Base-by-base conservation (phyloP, 2,888 invertebrate genomes). In the Lasioglossum zephyrum region DNA sequence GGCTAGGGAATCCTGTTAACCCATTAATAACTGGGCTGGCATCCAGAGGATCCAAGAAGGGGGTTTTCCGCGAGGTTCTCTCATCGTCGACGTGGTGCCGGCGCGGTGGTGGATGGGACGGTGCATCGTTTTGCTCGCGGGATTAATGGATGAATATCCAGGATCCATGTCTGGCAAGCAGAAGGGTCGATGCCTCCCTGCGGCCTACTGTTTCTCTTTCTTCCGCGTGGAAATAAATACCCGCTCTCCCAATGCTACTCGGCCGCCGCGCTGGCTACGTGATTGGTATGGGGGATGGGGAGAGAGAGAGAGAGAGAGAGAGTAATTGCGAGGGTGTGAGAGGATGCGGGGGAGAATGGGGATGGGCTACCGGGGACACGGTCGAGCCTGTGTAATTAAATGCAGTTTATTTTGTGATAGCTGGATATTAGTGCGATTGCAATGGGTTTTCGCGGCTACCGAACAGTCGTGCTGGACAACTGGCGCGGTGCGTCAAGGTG, bases 1-100 rank as follows among this genome's bases (percentile, higher is more conserved):
- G 88, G 91, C 89, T 90, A 90, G 93, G 92, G 93, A 94, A 93
- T 93, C 93, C 93, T 91, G 93, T 93, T 93, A 93, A 93, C 93
- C 93, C 93, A 94, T 94, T 94, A 94, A 94, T 93, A 93, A 93
- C 91, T 90, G 91, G 89, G 89, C 89, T 81, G 85, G 82, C 84
- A 84, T 79, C 82, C 80, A 49, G 77, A 84, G 77, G 85, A 83
- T 66, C 82, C 83, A 86, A 88, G 84, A 79, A 90, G 89, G 88
- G 82, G 57, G n/a, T 57, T 57, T 82, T 89, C 87, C 79, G 81
- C 78, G 74, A 36, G 53, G 57, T 70, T 57, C 57, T 78, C 70
- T 87, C 75, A 81, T 77, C 79, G 87, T 84, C 75, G 85, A 63
- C 79, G 83, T 5, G 13, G 57, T 57, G 69, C 60, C 74, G 76